Percentiles rank a stretch among this genome's conserved stretches.
phyloP scores from a whole-genome alignment of 35 echinoderm and acorn worm species.

The Amphiura filiformis region DNA sequence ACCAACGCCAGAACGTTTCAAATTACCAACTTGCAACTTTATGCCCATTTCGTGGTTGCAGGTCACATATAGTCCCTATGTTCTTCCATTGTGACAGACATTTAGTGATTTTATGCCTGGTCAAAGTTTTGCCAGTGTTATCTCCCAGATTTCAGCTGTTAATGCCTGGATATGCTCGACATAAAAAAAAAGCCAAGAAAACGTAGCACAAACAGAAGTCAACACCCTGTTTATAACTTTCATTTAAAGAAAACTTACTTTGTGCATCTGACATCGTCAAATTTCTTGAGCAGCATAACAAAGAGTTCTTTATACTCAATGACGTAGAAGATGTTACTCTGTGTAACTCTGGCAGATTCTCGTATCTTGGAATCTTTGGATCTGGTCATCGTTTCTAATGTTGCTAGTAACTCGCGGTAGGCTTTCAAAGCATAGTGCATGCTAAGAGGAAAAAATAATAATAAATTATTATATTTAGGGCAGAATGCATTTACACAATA shows the following conservation, averaged over 20 bases:
- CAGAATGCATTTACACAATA: neutral
- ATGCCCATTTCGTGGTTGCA: no score
- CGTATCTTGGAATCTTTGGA: conserved; percentile 46
- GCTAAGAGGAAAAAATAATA: conserved; percentile 25
- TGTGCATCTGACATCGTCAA: conserved; percentile 62
- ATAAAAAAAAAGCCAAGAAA: no score
- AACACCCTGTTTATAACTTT: no score
- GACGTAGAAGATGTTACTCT: conserved; percentile 90
- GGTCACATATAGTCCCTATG: no score
- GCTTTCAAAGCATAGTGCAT: conserved; percentile 76
- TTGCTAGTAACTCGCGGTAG: conserved; percentile 71
- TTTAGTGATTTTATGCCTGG: no score
- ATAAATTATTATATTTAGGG: neutral
- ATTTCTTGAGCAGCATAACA: conserved; percentile 80
- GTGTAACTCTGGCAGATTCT: conserved; percentile 74
- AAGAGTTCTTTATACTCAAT: conserved; percentile 85
- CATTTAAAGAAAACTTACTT: conserved; percentile 46
- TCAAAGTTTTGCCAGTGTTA: no score
- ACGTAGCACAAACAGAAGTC: neutral
- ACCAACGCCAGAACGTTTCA: no score
- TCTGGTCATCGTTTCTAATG: conserved; percentile 58
- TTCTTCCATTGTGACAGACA: no score
- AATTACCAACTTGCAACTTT: no score
- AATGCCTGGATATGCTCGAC: no score
- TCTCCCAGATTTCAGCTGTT: no score